Percentiles rank a stretch among this genome's conserved stretches.
Conservation (phyloP, 2,888 invertebrate species). For the Pammene fasciana region DNA sequence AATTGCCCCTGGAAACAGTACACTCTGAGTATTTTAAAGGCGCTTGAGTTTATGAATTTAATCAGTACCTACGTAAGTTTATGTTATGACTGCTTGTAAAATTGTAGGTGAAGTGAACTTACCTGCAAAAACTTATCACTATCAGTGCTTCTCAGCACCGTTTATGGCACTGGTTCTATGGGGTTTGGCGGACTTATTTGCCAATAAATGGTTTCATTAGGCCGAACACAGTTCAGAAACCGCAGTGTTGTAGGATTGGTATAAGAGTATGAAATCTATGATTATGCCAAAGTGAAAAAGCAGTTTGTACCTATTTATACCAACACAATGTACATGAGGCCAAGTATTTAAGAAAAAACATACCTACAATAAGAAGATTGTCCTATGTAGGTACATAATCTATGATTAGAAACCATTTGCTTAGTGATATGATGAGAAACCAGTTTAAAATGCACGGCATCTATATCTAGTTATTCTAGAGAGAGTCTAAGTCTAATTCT, state of each 20-base stretch:
- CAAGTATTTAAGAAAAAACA: background rate
- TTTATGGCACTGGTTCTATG: background rate
- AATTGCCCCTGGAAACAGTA: background rate
- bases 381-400: background rate
- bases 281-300: too few relatives aligned
- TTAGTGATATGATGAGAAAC: background rate
- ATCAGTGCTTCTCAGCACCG: background rate
- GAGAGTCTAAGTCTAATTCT: slow-evolving; percentile 16
- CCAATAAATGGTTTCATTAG: background rate
- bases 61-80: background rate
- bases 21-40: background rate
- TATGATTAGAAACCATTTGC: background rate
- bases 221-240: background rate
- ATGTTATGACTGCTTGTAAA: background rate
- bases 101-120: background rate
- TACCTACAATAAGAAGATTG: background rate
- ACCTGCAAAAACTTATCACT: background rate
- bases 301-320: background rate
- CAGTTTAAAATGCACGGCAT: background rate
- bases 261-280: background rate
- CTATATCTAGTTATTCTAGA: background rate
- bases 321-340: background rate
- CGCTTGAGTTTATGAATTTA: background rate
- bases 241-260: background rate
- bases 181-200: background rate